Base-by-base conservation (phyloP, 2,888 invertebrate species). In the Panorpa germanica region DNA sequence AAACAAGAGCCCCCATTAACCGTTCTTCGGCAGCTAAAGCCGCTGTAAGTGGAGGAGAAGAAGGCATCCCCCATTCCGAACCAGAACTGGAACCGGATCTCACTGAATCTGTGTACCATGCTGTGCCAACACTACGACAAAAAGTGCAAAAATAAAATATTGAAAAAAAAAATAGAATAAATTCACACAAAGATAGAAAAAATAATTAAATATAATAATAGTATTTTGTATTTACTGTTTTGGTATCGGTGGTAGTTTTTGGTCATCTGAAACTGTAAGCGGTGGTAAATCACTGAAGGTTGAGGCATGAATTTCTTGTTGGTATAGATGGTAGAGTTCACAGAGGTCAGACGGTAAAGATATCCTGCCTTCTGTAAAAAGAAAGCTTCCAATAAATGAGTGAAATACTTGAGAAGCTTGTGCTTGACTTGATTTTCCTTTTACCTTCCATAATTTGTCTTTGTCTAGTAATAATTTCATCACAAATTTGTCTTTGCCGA, bases 391-490 rank as follows among this genome's bases (percentile, higher is more conserved):
- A 13, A 5, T 14, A 5, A 12, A 17, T 30, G 16, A 11, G 20
- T 18, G 12, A 18, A 21, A 8, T 26, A 15, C 14, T 20, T 27
- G 13, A 10, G 5, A 5, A 23, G 23, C 11, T 7, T 23, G 5
- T 6, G n/a, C 5, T 5, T 23, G 5, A 23, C 5, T 23, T 5
- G 11, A 10, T 23, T 5, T 19, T 18, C 13, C 13, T 17, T 19
- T 43, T 52, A 78, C 81, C 78, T 61, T 86, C 81, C 41, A 91
- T 73, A 20, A 90, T 63, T 29, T 77, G 67, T 25, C 86, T 59
- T 52, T 91, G 91, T 22, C 83, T 62, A 2, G 81, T 80, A 33
- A 91, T 90, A 39, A 91, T 90, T 50, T 90, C 85, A 48, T 91
- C 90, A 38, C 83, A 80, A 17, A 91, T 65, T 25, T 80, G 69